Evolutionary conservation across 1,140 invertebrate species (phyloP).

Genomic region (Tetramorium alpestre): DNA sequence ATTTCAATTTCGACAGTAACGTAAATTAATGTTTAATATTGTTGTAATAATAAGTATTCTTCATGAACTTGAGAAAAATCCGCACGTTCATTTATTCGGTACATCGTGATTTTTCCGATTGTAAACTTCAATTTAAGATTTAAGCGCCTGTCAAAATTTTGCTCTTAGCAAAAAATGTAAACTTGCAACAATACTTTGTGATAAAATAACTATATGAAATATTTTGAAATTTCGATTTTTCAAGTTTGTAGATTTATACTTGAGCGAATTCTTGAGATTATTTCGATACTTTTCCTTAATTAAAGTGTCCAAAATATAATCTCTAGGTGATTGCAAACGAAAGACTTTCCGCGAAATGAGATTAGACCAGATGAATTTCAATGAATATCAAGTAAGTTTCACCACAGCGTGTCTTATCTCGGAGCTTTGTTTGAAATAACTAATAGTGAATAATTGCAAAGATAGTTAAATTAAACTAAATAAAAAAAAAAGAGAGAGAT

Average conservation of each 20-base stretch:
- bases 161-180: not conserved
- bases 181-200: not conserved
- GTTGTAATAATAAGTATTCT: not conserved
- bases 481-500: not conserved
- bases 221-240: not conserved
- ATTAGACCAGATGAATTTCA: not conserved
- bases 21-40: not conserved
- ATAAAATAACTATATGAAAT: not conserved
- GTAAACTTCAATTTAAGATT: not conserved
- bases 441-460: not conserved
- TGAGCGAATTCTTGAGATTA: not conserved
- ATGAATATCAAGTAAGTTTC: not conserved
- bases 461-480: not conserved
- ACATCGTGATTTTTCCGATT: not conserved
- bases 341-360: not conserved
- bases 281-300: not conserved
- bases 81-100: not conserved
- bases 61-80: not conserved
- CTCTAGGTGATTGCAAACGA: not conserved
- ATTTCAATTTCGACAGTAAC: not conserved
- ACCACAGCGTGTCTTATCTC: not conserved
- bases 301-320: not conserved
- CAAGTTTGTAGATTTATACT: not conserved
- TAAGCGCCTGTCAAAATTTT: not conserved
- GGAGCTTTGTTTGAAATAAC: not conserved